These are phyloP conservation scores for Porites divaricata DNA, from an alignment of 92 coral and sea anemone genomes.

Conservation along the genomic window DNA sequence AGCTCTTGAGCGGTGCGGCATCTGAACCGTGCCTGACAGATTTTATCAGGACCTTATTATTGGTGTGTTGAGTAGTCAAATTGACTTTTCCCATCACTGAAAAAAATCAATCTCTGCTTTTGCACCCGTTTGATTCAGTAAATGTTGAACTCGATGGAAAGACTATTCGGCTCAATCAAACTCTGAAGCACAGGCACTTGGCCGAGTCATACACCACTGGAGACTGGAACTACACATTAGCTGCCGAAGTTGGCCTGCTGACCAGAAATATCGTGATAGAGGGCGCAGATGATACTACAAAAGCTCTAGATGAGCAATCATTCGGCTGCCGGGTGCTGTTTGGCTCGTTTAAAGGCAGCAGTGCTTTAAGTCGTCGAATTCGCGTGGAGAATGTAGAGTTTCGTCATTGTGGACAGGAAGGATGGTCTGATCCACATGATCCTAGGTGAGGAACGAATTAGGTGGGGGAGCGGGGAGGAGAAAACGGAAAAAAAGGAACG, in stretches of 20 bases:
- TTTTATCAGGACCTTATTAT: too few relatives aligned
- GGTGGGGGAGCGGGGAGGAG: neutral
- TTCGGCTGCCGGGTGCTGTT: constrained; percentile 89
- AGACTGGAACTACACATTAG: constrained; percentile 68
- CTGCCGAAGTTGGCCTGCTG: constrained; percentile 94
- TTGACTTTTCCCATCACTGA: neutral
- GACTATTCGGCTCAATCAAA: constrained; percentile 57
- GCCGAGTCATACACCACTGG: constrained; percentile 54
- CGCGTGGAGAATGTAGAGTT: constrained; percentile 92
- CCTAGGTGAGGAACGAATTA: constrained; percentile 60
- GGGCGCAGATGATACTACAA: constrained; percentile 84
- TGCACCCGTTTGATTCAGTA: constrained; percentile 19
- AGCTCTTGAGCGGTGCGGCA: too few relatives aligned
- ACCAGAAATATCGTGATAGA: constrained; percentile 88
- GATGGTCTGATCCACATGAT: constrained; percentile 80
- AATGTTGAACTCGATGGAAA: constrained; percentile 50
- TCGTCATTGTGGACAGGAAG: constrained; percentile 89
- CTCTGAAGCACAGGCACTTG: constrained; percentile 74
- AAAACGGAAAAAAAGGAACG: neutral
- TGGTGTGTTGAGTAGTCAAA: too few relatives aligned
- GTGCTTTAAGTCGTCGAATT: constrained; percentile 45
- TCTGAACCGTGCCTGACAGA: too few relatives aligned
- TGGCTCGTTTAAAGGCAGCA: constrained; percentile 62
- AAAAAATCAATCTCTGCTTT: neutral
- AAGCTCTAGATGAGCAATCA: constrained; percentile 72